Conservation (phyloP, 2,113 vertebrate species). For the Loxodonta africana region DNA sequence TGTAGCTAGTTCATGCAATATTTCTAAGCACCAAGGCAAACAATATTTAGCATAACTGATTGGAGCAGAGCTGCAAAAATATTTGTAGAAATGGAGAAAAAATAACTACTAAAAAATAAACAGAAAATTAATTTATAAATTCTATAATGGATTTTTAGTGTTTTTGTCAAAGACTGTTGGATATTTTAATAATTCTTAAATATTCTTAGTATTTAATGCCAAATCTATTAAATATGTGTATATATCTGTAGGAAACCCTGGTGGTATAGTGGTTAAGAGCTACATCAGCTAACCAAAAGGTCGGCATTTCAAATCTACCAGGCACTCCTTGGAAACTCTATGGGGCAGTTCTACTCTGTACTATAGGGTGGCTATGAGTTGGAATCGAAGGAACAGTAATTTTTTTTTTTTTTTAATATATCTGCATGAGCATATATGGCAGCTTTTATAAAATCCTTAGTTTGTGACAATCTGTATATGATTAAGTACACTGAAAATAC, state of each 20-base stretch:
- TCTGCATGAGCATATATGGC: background rate
- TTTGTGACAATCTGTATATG: background rate
- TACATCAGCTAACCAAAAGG: no score
- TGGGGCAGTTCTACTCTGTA: no score
- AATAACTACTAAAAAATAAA: background rate
- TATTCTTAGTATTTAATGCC: slow-evolving; percentile 13
- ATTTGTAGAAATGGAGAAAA: background rate
- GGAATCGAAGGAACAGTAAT: no score
- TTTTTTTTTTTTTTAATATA: no score
- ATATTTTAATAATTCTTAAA: background rate
- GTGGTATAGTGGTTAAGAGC: no score
- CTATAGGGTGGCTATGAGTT: no score
- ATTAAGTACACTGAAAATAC: background rate
- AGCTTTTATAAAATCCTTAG: background rate
- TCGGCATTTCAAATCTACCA: no score
- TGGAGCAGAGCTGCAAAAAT: background rate
- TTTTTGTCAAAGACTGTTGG: background rate
- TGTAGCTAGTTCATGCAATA: background rate
- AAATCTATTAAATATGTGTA: background rate
- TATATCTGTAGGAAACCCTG: background rate
- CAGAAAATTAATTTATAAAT: background rate
- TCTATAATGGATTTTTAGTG: background rate
- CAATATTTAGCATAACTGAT: background rate
- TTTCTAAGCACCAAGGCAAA: slow-evolving; percentile 16
- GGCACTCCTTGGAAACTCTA: no score